Percentiles rank a stretch among this genome's conserved stretches.
These are phyloP conservation scores for Caenorhabditis doughertyi DNA, from an alignment of 2,888 invertebrate species.

Conservation along the genomic window DNA sequence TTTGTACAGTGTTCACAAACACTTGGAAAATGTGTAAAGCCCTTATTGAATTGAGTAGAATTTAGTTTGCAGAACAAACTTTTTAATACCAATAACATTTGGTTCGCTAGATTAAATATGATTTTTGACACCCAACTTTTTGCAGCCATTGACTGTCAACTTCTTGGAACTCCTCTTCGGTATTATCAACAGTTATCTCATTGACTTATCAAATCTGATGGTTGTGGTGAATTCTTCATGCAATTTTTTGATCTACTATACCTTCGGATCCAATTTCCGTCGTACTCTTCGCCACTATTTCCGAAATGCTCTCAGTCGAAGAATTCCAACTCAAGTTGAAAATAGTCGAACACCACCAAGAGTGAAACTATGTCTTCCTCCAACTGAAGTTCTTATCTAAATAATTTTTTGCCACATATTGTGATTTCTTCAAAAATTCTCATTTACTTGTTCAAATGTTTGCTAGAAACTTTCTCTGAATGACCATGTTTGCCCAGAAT, in stretches of 20 bases:
- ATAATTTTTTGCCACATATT: neutral
- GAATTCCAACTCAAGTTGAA: slow-evolving; percentile 1
- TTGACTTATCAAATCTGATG: slow-evolving; percentile 81
- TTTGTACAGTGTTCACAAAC: neutral
- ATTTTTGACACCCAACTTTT: slow-evolving; percentile 5
- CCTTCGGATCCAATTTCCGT: slow-evolving; percentile 79
- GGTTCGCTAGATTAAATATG: slow-evolving; percentile 6
- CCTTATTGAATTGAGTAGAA: slow-evolving; percentile 27
- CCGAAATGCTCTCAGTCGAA: slow-evolving; percentile 34
- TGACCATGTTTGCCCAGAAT: too few relatives aligned
- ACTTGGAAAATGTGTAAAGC: neutral
- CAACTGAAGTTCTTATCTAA: slow-evolving; percentile 48
- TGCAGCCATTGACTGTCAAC: slow-evolving; percentile 81
- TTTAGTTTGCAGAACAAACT: slow-evolving; percentile 17
- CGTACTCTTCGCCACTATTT: slow-evolving; percentile 73
- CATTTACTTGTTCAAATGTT: neutral
- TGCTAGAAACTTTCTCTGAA: too few relatives aligned
- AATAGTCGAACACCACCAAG: slow-evolving; percentile 50
- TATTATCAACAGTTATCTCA: slow-evolving; percentile 78
- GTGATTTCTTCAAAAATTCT: neutral
- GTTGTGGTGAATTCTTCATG: slow-evolving; percentile 80
- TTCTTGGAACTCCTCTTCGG: slow-evolving; percentile 77
- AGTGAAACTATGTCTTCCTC: slow-evolving; percentile 57
- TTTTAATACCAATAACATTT: neutral
- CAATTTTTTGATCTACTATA: slow-evolving; percentile 81